Evolutionary conservation across 2,888 invertebrate genomes (phyloP).

Genomic region (Alviniconcha strummeri): DNA sequence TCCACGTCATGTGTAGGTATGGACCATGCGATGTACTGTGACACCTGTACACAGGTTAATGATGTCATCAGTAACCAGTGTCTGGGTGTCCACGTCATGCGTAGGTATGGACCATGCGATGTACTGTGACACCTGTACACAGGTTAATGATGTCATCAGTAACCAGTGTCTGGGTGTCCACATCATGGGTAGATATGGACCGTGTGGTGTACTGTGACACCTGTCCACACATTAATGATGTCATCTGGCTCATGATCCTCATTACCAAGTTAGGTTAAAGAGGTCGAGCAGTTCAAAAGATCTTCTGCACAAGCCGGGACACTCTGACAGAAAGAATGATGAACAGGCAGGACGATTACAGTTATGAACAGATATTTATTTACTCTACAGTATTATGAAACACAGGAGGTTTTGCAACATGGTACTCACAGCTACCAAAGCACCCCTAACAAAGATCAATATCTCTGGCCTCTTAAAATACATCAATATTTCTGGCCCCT

Average conservation of each 20-base stretch:
- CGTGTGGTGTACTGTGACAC: slow-evolving; percentile 48
- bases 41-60: neutral
- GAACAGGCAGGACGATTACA: too few species aligned
- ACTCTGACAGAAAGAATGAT: too few species aligned
- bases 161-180: slow-evolving; percentile 44
- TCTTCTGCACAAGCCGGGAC: too few species aligned
- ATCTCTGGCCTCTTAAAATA: too few species aligned
- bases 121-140: slow-evolving; percentile 41
- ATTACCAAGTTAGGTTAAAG: too few species aligned
- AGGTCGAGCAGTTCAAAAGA: too few species aligned
- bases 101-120: slow-evolving; percentile 50
- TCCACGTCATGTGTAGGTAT: slow-evolving; percentile 44
- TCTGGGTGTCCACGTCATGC: slow-evolving; percentile 49
- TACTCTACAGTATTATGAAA: too few species aligned
- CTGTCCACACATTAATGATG: neutral
- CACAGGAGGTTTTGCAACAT: too few species aligned
- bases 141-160: slow-evolving; percentile 21
- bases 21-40: slow-evolving; percentile 51
- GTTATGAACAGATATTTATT: too few species aligned
- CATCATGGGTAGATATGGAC: slow-evolving; percentile 51
- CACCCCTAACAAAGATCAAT: too few species aligned
- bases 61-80: slow-evolving; percentile 36
- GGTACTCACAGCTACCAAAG: too few species aligned
- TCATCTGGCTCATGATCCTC: neutral
- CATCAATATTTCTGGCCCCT: too few species aligned